Base-by-base conservation (phyloP, 2,797 vertebrate species). In the Acestrorhynchus altus region DNA sequence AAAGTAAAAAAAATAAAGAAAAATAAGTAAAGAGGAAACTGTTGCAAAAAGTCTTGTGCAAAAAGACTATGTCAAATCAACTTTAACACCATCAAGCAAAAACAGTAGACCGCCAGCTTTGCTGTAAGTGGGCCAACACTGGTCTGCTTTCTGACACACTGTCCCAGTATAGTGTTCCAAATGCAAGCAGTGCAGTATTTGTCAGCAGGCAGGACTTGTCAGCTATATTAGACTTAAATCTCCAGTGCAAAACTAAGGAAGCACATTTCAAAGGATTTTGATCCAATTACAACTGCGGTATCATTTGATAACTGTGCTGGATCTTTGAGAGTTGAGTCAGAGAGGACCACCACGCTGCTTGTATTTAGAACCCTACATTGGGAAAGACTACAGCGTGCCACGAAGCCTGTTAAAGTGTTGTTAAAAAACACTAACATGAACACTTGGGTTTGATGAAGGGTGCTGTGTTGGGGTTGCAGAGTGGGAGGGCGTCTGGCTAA, bases 391-490 rank as follows among this genome's bases (percentile, higher is more conserved):
- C 12, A 44, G 9, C 26, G 1, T 9, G 20, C 22, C 35, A 46
- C 20, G 26, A 18, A 26, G n/a, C 16, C 56, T 60, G 7, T 18
- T 46, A n/a, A n/a, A n/a, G n/a, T n/a, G n/a, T n/a, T n/a, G n/a
- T 26, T 2, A 59, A n/a, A 12, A 70, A 28, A 52, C 54, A 76
- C 72, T 83, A 47, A 80, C 83, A 59, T 61, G 10, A 8, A 24
- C 24, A 57, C 40, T 51, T 35, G 42, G 68, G 12, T 65, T 73
- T 16, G 72, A 67, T 15, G 42, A 20, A 22, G 71, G 68, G 59
- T 63, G 67, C 28, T 81, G 59, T n/a, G 46, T 66, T 72, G 52
- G 31, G 44, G 39, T 51, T 59, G 46, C 35, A 51, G 46, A 66
- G 44, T 42, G 47, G 28, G 74, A 60, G 22, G 79, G 71, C 12